phyloP scores from a whole-genome alignment of 2,797 vertebrate species.

The Brotula barbata region DNA sequence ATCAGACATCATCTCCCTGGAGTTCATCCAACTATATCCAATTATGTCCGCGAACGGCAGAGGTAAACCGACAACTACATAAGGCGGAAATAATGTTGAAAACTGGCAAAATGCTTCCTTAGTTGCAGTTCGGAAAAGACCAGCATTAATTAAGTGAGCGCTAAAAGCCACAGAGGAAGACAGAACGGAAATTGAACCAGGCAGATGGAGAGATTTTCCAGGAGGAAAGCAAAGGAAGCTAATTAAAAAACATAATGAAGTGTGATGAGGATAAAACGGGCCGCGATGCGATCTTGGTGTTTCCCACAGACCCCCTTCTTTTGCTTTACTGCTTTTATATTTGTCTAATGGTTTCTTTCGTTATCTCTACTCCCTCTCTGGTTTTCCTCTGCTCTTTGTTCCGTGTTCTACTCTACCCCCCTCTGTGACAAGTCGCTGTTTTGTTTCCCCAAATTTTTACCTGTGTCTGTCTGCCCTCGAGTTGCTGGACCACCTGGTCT shows the following conservation, averaged over 20 bases:
- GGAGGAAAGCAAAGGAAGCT: slow-evolving; percentile 36
- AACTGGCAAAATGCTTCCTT: background rate
- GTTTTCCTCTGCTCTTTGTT: background rate
- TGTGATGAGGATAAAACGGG: slow-evolving; percentile 18
- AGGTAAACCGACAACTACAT: background rate
- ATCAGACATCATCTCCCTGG: background rate
- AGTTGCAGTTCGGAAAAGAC: slow-evolving; percentile 1
- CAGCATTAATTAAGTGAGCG: slow-evolving; percentile 21
- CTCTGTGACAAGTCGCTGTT: background rate
- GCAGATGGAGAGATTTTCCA: slow-evolving; percentile 58
- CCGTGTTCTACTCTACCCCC: background rate
- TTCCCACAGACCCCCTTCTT: background rate
- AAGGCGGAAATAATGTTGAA: background rate
- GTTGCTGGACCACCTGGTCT: background rate
- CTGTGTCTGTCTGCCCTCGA: background rate
- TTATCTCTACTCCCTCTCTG: background rate
- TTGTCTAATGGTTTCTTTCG: background rate
- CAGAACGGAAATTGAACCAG: slow-evolving; percentile 14
- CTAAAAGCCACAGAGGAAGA: slow-evolving; percentile 30
- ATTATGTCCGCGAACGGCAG: background rate
- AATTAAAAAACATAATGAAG: slow-evolving; percentile 51
- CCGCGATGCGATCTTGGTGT: slow-evolving; percentile 27
- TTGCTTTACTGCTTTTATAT: background rate
- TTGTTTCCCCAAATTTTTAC: background rate
- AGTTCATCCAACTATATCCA: background rate